Base-by-base conservation (phyloP, 1,140 invertebrate genomes). In the Diorhabda sublineata region DNA sequence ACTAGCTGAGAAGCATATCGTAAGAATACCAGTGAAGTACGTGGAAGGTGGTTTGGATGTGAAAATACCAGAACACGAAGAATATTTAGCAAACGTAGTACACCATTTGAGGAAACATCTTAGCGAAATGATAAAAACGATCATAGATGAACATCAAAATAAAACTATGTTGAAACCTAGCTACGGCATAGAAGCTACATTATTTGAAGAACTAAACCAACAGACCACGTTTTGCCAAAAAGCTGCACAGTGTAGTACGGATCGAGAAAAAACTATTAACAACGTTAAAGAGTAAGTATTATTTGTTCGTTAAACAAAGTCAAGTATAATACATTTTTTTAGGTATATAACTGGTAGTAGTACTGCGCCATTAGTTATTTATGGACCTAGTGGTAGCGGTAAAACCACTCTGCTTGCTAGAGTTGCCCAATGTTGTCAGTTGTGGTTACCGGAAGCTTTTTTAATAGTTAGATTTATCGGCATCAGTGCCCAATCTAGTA, bases 391-490 rank as follows among this genome's bases (percentile, higher is more conserved):
- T 7, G 93, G 93, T 26, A 90, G 90, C 80, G 93, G 93, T 1
- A 94, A 94, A 81, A 92, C 90, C 3, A 89, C 91, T 4, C 81
- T 94, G 4, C 82, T 92, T 5, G 90, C 91, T 3, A 86, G 91
- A 73, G 86, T 90, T 3, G 87, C 87, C 43, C 86, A 88, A 70
- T 86, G 84, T 71, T 88, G 83, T 78, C 87, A 86, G 76, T 85
- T 81, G 71, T 92, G 90, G 88, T 84, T 88, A 69, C 87, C 87
- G 2, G 88, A 91, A 73, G 83, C 87, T 6, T 82, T 84, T 71
- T 74, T 87, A 2, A 73, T 89, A 7, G 78, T 88, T 57, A 84
- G 91, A 75, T 89, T 88, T 76, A 84, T 88, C 57, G 89, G 89
- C 64, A 83, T 90, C 42, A 91, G 90, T 56, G 83, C 86, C 8